Percentiles rank a stretch among this genome's conserved stretches.
Evolutionary conservation across 2,113 vertebrate species (phyloP).

Genomic region (Anhinga rufa): DNA sequence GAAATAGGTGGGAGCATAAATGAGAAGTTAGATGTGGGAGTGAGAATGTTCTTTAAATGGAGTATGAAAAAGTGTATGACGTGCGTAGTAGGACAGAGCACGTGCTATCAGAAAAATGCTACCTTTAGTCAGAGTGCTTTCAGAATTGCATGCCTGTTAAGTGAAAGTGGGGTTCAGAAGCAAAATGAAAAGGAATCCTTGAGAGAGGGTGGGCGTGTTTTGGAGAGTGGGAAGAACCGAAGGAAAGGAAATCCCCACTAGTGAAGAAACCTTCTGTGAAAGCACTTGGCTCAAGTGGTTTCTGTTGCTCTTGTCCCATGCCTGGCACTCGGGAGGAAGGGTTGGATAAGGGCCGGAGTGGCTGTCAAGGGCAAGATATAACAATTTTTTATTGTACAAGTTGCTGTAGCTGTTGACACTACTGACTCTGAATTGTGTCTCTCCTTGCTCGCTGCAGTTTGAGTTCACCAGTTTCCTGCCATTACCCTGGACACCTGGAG

Average conservation of each 20-base stretch:
- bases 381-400: not conserved
- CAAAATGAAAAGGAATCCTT: not conserved
- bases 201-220: not conserved
- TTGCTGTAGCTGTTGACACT: not conserved
- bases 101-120: not conserved
- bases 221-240: not conserved
- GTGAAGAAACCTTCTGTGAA: not conserved
- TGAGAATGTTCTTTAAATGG: not conserved
- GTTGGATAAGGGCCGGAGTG: not conserved
- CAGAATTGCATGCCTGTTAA: not conserved
- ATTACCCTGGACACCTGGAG: conserved; percentile 65
- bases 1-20: not conserved
- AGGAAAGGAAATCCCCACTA: not conserved
- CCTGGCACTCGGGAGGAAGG: not conserved
- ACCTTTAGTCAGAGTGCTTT: not conserved
- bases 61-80: not conserved
- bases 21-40: not conserved
- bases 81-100: not conserved
- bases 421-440: not conserved
- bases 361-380: not conserved
- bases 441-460: conserved; percentile 7
- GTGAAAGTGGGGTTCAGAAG: not conserved
- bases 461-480: conserved; percentile 33
- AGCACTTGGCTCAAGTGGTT: not conserved
- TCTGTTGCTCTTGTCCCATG: not conserved